Conservation (phyloP, 2,888 invertebrate species). For the Noctua fimbriata region DNA sequence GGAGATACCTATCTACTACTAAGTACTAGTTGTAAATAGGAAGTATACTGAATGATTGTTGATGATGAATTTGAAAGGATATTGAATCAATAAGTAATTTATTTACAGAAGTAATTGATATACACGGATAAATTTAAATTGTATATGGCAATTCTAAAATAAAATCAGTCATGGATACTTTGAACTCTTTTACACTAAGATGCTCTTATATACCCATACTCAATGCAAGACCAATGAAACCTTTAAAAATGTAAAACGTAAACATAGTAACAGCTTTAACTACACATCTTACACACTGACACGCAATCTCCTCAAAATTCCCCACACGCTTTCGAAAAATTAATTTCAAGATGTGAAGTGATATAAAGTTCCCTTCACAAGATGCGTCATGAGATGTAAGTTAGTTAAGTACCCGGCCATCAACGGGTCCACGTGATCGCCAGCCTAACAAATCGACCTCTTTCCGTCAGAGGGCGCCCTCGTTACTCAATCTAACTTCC, state of each 20-base stretch:
- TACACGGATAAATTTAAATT: too few relatives aligned
- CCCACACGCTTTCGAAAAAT: slow-evolving; percentile 43
- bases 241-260: not conserved
- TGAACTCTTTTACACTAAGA: not conserved
- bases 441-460: slow-evolving; percentile 78
- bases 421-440: slow-evolving; percentile 74
- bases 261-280: not conserved
- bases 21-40: not conserved
- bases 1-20: not conserved
- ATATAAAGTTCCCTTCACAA: slow-evolving; percentile 51
- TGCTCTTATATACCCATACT: too few relatives aligned
- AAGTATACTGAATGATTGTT: not conserved
- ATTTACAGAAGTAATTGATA: not conserved
- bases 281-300: not conserved
- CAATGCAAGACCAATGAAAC: not conserved
- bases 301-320: slow-evolving; percentile 27
- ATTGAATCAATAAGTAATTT: not conserved
- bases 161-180: not conserved
- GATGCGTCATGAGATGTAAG: slow-evolving; percentile 67
- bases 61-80: not conserved
- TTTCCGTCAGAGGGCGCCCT: slow-evolving; percentile 67
- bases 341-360: slow-evolving; percentile 45
- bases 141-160: not conserved
- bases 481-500: slow-evolving; percentile 76
- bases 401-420: slow-evolving; percentile 77